Evolutionary conservation across 2,113 vertebrate species (phyloP).

Genomic region (Trinectes maculatus): DNA sequence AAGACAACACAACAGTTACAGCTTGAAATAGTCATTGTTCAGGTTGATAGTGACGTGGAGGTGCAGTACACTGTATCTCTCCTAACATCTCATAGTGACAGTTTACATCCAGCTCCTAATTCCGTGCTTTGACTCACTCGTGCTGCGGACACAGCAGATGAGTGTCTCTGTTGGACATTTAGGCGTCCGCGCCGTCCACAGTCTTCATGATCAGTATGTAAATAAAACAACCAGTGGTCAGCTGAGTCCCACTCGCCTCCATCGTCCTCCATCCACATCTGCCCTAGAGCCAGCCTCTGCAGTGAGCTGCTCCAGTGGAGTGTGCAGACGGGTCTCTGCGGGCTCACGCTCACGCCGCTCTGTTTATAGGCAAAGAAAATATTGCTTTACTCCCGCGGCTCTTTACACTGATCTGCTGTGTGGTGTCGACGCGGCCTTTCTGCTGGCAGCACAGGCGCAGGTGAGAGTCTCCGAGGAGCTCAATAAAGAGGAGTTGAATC

Average conservation of each 20-base stretch:
- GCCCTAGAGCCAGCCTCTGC: conserved; percentile 33
- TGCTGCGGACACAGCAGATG: too few relatives aligned
- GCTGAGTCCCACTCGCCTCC: neutral
- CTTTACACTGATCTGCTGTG: conserved; percentile 41
- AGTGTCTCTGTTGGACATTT: too few relatives aligned
- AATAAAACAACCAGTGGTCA: conserved; percentile 17
- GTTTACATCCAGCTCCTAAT: too few relatives aligned
- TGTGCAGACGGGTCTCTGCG: conserved; percentile 10
- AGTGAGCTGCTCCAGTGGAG: neutral
- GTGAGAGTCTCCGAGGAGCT: conserved; percentile 63
- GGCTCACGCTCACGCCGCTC: neutral
- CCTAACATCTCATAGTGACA: too few relatives aligned
- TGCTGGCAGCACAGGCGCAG: conserved; percentile 44
- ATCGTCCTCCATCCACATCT: conserved; percentile 10
- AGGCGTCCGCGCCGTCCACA: too few relatives aligned
- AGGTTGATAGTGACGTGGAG: too few relatives aligned
- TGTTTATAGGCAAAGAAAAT: conserved; percentile 18
- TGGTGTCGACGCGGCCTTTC: conserved; percentile 49
- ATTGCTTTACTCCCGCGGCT: conserved; percentile 12
- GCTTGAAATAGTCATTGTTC: too few relatives aligned
- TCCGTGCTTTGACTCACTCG: too few relatives aligned
- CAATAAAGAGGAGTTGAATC: conserved; percentile 59
- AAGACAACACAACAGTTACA: too few relatives aligned
- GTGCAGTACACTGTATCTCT: too few relatives aligned
- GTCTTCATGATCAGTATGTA: too few relatives aligned